Evolutionary conservation across 2,888 invertebrate genomes (phyloP).

Genomic region (Clistopyga incitator): DNA sequence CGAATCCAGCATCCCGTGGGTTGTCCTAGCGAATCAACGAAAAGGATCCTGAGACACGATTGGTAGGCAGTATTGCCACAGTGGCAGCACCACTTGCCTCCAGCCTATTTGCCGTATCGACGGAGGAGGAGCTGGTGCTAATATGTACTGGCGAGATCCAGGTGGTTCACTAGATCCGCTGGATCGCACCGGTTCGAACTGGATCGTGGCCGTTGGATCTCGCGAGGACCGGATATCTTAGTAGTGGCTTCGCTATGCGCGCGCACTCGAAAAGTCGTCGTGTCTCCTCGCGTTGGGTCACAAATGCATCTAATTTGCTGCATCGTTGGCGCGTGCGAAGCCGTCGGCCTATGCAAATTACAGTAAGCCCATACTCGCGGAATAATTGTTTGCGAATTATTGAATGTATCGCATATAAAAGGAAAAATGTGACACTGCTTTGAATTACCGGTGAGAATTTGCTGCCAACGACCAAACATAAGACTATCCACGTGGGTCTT

Average conservation of each 20-base stretch:
- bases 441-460: too few relatives aligned
- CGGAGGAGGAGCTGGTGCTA: constrained; percentile 2
- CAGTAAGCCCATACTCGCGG: constrained; percentile 54
- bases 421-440: background rate
- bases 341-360: constrained; percentile 27
- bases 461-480: too few relatives aligned
- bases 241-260: constrained; percentile 22
- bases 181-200: constrained; percentile 78
- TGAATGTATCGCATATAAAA: background rate
- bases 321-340: constrained; percentile 2
- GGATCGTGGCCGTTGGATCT: constrained; percentile 79
- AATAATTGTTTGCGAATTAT: constrained; percentile 68
- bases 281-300: constrained; percentile 20
- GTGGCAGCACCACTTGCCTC: background rate
- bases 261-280: constrained; percentile 18
- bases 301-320: constrained; percentile 42
- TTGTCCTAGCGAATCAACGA: background rate
- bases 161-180: constrained; percentile 73
- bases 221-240: constrained; percentile 68
- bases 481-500: background rate
- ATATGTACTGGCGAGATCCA: constrained; percentile 69
- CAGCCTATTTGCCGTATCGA: background rate
- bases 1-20: background rate
- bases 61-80: background rate
- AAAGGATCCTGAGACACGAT: background rate